These are phyloP conservation scores for Pachliopta kotzebuea DNA, from an alignment of 2,888 invertebrate species.

Conservation along the genomic window DNA sequence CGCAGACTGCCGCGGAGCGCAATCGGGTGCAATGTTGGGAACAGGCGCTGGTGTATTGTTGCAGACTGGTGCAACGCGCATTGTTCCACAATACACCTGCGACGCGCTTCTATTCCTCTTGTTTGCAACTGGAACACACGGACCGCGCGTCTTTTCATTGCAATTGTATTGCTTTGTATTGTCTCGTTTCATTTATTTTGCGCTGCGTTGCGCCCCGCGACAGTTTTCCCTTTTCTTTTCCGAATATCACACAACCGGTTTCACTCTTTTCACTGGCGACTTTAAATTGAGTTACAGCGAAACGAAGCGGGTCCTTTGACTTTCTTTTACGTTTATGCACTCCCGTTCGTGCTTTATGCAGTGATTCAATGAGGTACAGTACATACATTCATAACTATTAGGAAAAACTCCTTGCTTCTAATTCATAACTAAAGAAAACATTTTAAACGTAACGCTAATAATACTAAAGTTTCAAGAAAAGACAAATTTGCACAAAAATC, in stretches of 20 bases:
- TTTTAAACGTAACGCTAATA: not conserved
- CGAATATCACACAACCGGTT: slow-evolving; percentile 22
- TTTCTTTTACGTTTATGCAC: not conserved
- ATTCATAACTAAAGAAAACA: not conserved
- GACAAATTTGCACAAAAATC: slow-evolving; percentile 33
- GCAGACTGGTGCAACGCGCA: slow-evolving; percentile 40
- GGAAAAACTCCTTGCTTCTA: not conserved
- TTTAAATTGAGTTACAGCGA: slow-evolving; percentile 1
- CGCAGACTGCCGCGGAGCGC: slow-evolving; percentile 22
- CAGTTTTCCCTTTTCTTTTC: slow-evolving; percentile 55
- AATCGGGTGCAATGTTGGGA: slow-evolving; percentile 31
- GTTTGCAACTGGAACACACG: slow-evolving; percentile 70
- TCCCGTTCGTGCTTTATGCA: not conserved
- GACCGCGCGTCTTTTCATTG: slow-evolving; percentile 68
- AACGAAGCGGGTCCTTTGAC: slow-evolving; percentile 8
- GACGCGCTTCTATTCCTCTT: slow-evolving; percentile 59
- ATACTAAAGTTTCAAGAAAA: not conserved
- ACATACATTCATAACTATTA: not conserved
- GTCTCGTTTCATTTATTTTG: slow-evolving; percentile 67
- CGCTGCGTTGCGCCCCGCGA: slow-evolving; percentile 45
- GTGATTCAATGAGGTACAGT: not conserved
- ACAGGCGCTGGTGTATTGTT: slow-evolving; percentile 51
- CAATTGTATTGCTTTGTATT: slow-evolving; percentile 73
- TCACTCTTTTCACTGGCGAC: slow-evolving; percentile 9
- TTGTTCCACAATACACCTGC: slow-evolving; percentile 63